Conservation (phyloP, 1,140 invertebrate species). For the Holotrichia oblita region DNA sequence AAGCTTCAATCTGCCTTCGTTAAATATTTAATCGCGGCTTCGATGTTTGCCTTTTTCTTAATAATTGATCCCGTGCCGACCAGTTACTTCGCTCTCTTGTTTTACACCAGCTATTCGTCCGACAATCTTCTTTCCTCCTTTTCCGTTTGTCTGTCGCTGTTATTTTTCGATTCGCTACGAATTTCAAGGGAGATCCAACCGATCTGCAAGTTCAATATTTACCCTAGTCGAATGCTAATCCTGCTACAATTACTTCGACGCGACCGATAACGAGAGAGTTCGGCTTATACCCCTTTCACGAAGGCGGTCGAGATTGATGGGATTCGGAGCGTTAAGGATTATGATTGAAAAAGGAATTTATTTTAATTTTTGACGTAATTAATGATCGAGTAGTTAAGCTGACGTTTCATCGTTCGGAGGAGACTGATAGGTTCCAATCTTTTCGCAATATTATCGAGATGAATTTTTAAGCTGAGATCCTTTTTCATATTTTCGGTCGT, state of each 20-base stretch:
- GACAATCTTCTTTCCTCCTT: neutral
- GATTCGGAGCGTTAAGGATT: neutral
- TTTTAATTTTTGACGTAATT: constrained; percentile 10
- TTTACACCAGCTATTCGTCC: neutral
- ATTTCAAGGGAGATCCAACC: neutral
- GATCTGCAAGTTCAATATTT: neutral
- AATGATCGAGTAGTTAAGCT: constrained; percentile 1
- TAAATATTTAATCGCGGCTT: constrained; percentile 12
- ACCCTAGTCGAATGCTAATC: neutral
- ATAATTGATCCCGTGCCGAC: neutral
- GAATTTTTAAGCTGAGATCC: too few species aligned
- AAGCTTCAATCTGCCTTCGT: constrained; percentile 1
- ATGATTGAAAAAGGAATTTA: constrained; percentile 27
- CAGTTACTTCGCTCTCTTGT: neutral
- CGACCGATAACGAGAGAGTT: neutral
- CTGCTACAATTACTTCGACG: neutral
- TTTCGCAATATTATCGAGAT: too few species aligned
- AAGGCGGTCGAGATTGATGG: neutral
- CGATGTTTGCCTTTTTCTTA: neutral
- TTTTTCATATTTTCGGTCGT: neutral
- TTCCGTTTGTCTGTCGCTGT: neutral
- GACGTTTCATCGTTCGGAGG: neutral
- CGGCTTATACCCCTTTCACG: neutral
- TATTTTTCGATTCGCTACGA: neutral
- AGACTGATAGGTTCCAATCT: neutral